A percentile compares a stretch with the other conserved stretches of the same genome.
These are phyloP conservation scores for Otis tarda DNA, from an alignment of 2,113 vertebrate genomes.

Conservation along the genomic window DNA sequence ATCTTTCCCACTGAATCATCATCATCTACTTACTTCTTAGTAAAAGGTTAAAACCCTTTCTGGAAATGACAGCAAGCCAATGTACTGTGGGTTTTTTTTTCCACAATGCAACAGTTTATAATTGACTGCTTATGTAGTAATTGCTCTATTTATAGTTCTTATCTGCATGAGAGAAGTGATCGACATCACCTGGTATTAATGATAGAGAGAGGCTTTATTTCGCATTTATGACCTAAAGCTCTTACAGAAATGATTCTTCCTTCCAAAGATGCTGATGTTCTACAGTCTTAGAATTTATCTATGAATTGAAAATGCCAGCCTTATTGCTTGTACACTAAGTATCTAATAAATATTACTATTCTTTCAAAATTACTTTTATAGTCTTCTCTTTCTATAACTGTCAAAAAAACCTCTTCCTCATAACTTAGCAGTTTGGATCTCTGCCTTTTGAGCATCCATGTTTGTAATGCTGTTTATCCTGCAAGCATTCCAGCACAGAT, in stretches of 20 bases:
- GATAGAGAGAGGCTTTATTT: background rate
- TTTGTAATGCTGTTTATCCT: background rate
- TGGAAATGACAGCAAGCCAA: background rate
- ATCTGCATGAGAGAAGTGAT: slow-evolving; percentile 50
- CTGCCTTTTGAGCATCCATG: background rate
- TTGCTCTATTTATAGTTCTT: slow-evolving; percentile 49
- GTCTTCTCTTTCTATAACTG: background rate
- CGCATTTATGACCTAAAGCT: slow-evolving; percentile 24
- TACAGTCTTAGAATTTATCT: background rate
- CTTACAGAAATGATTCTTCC: background rate
- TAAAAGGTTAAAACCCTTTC: slow-evolving; percentile 13
- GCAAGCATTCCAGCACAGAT: background rate
- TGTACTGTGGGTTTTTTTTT: background rate
- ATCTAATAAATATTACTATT: background rate
- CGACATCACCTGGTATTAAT: slow-evolving; percentile 50
- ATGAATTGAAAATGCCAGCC: background rate
- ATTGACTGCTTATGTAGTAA: slow-evolving; percentile 52
- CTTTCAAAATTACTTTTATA: background rate
- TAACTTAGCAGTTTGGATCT: background rate
- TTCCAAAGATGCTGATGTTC: background rate
- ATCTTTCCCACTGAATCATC: background rate
- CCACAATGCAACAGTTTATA: slow-evolving; percentile 9
- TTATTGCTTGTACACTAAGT: background rate
- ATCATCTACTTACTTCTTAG: background rate
- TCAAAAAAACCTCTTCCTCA: background rate